Evolutionary conservation across 1,140 invertebrate genomes (phyloP).

Genomic region (Eciton burchellii): DNA sequence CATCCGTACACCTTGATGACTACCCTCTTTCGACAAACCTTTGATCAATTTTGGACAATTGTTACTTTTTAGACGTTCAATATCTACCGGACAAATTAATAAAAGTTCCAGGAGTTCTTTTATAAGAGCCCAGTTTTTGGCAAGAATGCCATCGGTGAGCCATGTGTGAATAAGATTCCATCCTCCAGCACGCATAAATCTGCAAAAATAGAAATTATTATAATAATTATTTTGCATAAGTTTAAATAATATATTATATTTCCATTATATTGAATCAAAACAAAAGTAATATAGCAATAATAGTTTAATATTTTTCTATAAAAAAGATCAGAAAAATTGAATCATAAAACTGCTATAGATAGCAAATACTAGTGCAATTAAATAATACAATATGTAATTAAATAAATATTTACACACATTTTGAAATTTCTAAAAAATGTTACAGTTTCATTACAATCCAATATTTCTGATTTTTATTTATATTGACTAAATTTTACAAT

Average conservation of each 20-base stretch:
- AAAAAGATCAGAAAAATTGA: no score
- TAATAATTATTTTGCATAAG: background rate
- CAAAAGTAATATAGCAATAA: no score
- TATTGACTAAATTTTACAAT: background rate
- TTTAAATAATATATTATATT: background rate
- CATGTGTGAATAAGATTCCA: constrained; percentile 95
- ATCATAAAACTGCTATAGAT: no score
- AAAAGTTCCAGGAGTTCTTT: constrained; percentile 94
- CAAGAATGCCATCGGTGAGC: constrained; percentile 93
- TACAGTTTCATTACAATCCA: no score
- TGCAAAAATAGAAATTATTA: constrained; percentile 78
- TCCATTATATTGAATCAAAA: background rate
- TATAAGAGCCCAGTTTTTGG: constrained; percentile 94
- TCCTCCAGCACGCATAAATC: constrained; percentile 95
- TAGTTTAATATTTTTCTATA: no score
- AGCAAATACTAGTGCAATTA: no score
- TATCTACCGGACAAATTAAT: constrained; percentile 94
- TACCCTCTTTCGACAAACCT: constrained; percentile 92
- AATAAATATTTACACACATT: no score
- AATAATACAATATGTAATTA: no score
- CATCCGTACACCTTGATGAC: constrained; percentile 90
- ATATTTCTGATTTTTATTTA: no score
- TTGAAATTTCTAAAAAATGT: no score
- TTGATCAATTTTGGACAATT: constrained; percentile 96
- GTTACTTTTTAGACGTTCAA: constrained; percentile 95